These are phyloP conservation scores for Polymixis flavicincta DNA, from an alignment of 2,888 invertebrate species.

Conservation along the genomic window DNA sequence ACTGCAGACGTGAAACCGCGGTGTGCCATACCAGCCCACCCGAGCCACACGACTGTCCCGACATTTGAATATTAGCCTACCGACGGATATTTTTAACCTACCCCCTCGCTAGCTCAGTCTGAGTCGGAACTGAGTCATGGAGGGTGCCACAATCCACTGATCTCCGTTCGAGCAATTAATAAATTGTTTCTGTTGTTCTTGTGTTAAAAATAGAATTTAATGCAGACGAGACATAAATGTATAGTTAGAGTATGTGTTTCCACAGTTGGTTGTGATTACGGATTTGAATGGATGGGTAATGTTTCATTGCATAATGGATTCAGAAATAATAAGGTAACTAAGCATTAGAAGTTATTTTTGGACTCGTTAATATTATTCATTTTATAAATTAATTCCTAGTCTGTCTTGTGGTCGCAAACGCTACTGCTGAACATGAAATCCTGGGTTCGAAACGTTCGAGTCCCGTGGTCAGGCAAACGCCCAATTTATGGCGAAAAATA, in stretches of 20 bases:
- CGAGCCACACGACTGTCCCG: slow-evolving; percentile 73
- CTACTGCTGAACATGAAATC: too few relatives aligned
- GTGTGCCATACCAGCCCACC: slow-evolving; percentile 58
- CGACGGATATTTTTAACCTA: slow-evolving; percentile 83
- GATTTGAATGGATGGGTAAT: slow-evolving; percentile 24
- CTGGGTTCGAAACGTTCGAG: too few relatives aligned
- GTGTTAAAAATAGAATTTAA: slow-evolving; percentile 62
- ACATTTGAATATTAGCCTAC: slow-evolving; percentile 65
- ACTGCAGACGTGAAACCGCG: slow-evolving; percentile 43
- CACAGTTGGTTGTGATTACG: slow-evolving; percentile 56
- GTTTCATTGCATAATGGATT: slow-evolving; percentile 31
- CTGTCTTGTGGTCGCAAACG: too few relatives aligned
- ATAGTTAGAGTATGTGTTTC: slow-evolving; percentile 34
- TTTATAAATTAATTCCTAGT: too few relatives aligned
- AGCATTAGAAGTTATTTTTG: neutral
- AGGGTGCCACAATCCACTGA: slow-evolving; percentile 67
- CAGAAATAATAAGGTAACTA: neutral
- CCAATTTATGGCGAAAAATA: too few relatives aligned
- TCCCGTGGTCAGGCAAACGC: too few relatives aligned
- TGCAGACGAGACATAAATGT: slow-evolving; percentile 37
- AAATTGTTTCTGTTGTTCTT: slow-evolving; percentile 67
- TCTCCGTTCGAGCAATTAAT: slow-evolving; percentile 67
- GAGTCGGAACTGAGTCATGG: slow-evolving; percentile 71
- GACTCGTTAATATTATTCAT: neutral
- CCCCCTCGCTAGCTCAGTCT: slow-evolving; percentile 78